Base-by-base conservation (phyloP, 2,888 invertebrate species). In the Trilocha varians region DNA sequence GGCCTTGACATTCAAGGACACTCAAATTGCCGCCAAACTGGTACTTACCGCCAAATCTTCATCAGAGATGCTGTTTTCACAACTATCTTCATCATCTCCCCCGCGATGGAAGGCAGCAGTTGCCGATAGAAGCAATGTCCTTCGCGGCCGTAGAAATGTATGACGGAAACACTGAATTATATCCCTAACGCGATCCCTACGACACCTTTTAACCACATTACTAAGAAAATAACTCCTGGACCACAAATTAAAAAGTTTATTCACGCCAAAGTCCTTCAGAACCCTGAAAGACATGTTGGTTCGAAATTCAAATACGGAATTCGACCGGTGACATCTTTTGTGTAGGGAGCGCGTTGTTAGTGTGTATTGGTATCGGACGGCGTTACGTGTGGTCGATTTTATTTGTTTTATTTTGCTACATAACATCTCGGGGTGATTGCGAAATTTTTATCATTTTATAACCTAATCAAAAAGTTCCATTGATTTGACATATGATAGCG, bases 131-230 rank as follows among this genome's bases (percentile, higher is more conserved):
- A 84, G 47, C 0, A 86, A 50, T 0, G 79, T 80, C 43, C 70
- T 54, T 14, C 70, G 57, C 0, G 83, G 78, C 4, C 72, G 65
- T 11, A 77, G 53, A 43, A 80, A 64, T 0, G 78, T 68, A 34
- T 80, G 76, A 39, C 68, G 67, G 40, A 85, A 78, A 43, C 70
- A 65, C 46, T 73, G 65, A 44, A 83, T 62, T 45, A 82, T 71
- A 53, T 78, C 79, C 11, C 75, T 60, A n/a, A 84, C 71, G 41
- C 71, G 65, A 14, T 84, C 84, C 35, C 64, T 65, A 41, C 70
- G 70, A 50, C 72, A 79, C 47, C 72, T 67, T 46, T 57, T 75
- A 11, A 79, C 70, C 50, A 82, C 72, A 34, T 67, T 68, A 53
- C 57, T 69, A 34, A 79, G 55, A 46, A 73, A 53, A 45, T 63